Percentiles rank a stretch among this genome's conserved stretches.
Conservation (phyloP, 2,113 vertebrate species). For the Petrocephalus zakoni region DNA sequence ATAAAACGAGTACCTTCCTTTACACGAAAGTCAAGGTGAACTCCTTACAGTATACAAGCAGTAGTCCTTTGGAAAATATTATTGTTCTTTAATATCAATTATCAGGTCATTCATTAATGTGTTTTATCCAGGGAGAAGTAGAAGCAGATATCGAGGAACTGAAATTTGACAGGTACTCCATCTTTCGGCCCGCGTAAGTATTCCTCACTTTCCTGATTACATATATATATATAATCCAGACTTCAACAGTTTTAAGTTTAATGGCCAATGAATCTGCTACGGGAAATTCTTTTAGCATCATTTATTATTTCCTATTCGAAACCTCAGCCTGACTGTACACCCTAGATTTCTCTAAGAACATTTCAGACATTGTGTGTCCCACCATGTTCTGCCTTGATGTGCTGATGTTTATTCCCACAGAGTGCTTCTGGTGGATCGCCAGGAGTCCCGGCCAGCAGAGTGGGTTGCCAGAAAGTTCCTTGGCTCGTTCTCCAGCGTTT, state of each 20-base stretch:
- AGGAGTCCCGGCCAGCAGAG: slow-evolving; percentile 63
- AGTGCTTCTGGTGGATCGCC: slow-evolving; percentile 61
- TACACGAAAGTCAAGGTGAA: slow-evolving; percentile 83
- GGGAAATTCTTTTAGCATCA: not conserved
- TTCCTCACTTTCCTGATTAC: not conserved
- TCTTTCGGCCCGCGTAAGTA: slow-evolving; percentile 87
- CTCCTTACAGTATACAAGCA: not conserved
- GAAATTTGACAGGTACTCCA: slow-evolving; percentile 64
- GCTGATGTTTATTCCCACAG: slow-evolving; percentile 34
- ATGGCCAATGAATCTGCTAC: not conserved
- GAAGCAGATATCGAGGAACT: slow-evolving; percentile 60
- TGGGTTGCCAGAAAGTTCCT: slow-evolving; percentile 63
- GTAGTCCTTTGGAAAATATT: not conserved
- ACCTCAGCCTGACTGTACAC: not conserved
- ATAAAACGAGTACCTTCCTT: slow-evolving; percentile 74
- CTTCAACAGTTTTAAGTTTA: not conserved
- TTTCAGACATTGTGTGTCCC: too few relatives aligned
- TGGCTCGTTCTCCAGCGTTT: slow-evolving; percentile 36
- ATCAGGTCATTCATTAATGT: not conserved
- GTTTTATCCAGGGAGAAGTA: slow-evolving; percentile 75
- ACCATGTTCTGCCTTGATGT: not conserved
- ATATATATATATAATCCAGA: not conserved
- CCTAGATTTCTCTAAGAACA: not conserved
- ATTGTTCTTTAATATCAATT: not conserved
- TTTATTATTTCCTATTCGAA: not conserved